A percentile compares a stretch with the other conserved stretches of the same genome.
These are phyloP conservation scores for Symphodus melops DNA, from an alignment of 2,113 vertebrate genomes.

Conservation along the genomic window DNA sequence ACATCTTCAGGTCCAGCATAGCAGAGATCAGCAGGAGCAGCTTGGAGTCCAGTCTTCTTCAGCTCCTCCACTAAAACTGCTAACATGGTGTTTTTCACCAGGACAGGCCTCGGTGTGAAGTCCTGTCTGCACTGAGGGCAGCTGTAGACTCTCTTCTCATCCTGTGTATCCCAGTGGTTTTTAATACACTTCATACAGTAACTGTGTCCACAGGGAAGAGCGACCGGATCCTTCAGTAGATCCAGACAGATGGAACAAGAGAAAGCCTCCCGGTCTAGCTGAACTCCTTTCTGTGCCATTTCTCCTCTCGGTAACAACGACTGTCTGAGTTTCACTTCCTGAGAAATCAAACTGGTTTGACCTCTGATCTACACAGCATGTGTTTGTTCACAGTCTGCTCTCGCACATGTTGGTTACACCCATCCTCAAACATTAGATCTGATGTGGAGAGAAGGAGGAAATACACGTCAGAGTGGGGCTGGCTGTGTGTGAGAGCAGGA, in stretches of 20 bases:
- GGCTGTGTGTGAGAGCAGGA: too few species aligned
- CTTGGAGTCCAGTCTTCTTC: conserved; percentile 12
- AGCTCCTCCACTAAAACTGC: conserved; percentile 20
- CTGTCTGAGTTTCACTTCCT: too few species aligned
- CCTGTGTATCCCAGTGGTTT: background rate
- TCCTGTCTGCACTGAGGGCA: background rate
- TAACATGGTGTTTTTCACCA: conserved; percentile 17
- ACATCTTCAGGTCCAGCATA: conserved; percentile 2
- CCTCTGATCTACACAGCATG: too few species aligned
- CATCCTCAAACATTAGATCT: background rate
- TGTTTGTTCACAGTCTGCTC: too few species aligned
- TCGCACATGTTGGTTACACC: background rate
- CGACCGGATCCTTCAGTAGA: too few species aligned
- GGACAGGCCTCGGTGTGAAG: background rate
- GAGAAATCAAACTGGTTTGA: too few species aligned
- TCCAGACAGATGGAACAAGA: too few species aligned
- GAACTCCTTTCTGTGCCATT: too few species aligned
- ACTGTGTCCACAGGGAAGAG: background rate
- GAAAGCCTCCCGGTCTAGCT: too few species aligned
- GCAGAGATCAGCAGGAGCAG: conserved; percentile 10
- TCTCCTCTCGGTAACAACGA: too few species aligned
- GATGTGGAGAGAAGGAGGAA: background rate
- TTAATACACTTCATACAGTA: background rate
- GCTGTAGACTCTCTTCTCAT: background rate
- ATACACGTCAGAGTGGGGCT: too few species aligned